Conservation (phyloP, 1,140 invertebrate species). For the Drosophila kepulauana region DNA sequence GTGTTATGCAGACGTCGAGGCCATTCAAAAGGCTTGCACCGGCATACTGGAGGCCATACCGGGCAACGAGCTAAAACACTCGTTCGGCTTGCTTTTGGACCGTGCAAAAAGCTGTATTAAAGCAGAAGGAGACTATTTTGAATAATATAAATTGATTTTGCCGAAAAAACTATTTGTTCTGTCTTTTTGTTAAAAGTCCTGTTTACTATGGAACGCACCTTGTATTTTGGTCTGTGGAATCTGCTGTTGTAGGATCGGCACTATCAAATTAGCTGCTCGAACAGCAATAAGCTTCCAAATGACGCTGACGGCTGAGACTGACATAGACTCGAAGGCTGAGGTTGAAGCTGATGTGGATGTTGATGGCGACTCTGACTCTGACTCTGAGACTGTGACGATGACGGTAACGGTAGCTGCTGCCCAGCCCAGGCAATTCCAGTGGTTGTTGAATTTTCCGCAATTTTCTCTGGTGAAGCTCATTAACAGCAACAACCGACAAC, state of each 20-base stretch:
- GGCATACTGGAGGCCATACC: too few species aligned
- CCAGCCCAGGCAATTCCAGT: conserved; percentile 26
- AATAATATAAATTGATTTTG: too few species aligned
- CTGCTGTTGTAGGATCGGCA: neutral
- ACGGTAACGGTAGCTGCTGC: conserved; percentile 4
- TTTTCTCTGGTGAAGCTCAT: conserved; percentile 59
- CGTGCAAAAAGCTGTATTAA: too few species aligned
- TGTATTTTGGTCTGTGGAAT: neutral
- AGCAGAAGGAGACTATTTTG: too few species aligned
- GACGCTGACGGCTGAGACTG: conserved; percentile 6
- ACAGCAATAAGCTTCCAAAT: conserved; percentile 20
- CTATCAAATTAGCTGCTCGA: conserved; percentile 19
- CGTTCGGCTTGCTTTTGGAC: too few species aligned
- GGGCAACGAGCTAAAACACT: too few species aligned
- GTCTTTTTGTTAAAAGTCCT: too few species aligned
- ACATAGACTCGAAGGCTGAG: neutral
- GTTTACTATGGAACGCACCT: too few species aligned
- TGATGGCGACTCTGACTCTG: neutral
- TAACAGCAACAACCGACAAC: conserved; percentile 44
- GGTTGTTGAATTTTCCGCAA: conserved; percentile 50
- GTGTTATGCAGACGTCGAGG: too few species aligned
- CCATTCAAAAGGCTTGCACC: too few species aligned
- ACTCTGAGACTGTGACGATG: too few species aligned
- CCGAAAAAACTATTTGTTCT: too few species aligned
- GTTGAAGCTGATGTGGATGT: conserved; percentile 1